Evolutionary conservation across 2,113 vertebrate species (phyloP), one percentile per base, ranked within the genome.

Genomic region (Pedetes capensis): DNA sequence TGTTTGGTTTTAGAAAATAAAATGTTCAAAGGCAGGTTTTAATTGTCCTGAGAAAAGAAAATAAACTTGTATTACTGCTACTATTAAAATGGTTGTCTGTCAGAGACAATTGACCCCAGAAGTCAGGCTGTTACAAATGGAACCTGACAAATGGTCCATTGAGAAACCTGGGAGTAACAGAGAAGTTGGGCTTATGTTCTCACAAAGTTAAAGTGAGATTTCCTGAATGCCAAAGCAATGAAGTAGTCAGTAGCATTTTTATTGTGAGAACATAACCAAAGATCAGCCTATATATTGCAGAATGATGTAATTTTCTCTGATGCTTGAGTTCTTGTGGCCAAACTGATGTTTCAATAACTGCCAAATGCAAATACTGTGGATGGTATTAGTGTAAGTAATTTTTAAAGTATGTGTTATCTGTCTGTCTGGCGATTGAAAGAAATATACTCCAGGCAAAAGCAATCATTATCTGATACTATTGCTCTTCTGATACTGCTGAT

Each of bases 21-120:
- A 71, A 93, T 3, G 14, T 53, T 47, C 44, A 72, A 76, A 89
- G 75, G 42, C 22, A 84, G 74, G 13, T 61, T 75, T n/a, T 82
- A 84, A 84, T 74, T 69, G 59, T 44, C 51, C 18, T 72, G 51
- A 81, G 14, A 86, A 8, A n/a, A 27, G 71, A 83, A 72, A 39
- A 53, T 69, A 89, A 55, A 0, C 1, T 71, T 87, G 13, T 85
- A 27, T 81, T 82, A 90, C 47, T 57, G 17, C 68, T 85, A 51
- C 16, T 39, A 34, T 69, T 51, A 18, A 68, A 72, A 95, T 87
- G 71, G 29, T 53, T 95, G 64, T 94, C 75, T 95, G 64, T 94
- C 75, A 75, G 89, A 91, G 78, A 96, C 53, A 96, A 88, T 74
- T 95, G 49, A 78, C 84, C 72, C 93, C 20, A 34, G 87, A 93